Evolutionary conservation across 1,140 invertebrate species (phyloP).

Genomic region (Aporrectodea caliginosa): DNA sequence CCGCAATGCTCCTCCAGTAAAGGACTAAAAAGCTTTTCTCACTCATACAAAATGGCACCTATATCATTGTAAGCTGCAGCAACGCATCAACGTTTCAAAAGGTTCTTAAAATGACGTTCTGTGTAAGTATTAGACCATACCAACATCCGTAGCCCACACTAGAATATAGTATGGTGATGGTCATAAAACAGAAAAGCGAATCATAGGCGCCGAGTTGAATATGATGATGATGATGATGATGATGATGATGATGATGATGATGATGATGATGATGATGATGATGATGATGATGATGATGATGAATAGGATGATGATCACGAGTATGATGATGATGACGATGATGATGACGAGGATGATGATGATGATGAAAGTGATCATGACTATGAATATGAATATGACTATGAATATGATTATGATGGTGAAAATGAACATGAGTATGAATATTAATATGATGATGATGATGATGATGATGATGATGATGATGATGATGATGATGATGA

Average conservation of each 20-base stretch:
- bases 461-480: constrained; percentile 1
- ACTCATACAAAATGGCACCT: too few species aligned
- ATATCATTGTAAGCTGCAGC: too few species aligned
- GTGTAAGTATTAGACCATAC: too few species aligned
- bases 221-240: constrained; percentile 27
- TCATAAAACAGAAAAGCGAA: too few species aligned
- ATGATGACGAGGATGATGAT: constrained; percentile 21
- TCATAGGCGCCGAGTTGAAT: too few species aligned
- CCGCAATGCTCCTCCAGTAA: too few species aligned
- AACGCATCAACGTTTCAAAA: too few species aligned
- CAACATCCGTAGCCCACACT: too few species aligned
- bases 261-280: constrained; percentile 30
- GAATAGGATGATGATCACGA: constrained; percentile 12
- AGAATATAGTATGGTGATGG: too few species aligned
- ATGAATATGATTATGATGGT: background rate
- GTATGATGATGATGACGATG: background rate
- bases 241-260: constrained; percentile 31
- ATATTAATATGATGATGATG: background rate
- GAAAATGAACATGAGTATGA: background rate
- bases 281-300: constrained; percentile 1
- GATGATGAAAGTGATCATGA: background rate
- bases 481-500: constrained; percentile 2
- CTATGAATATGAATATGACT: too few species aligned
- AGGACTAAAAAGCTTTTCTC: too few species aligned
- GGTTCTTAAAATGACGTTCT: too few species aligned